These are phyloP conservation scores for Acanthococcus lagerstroemiae DNA, from an alignment of 2,888 invertebrate genomes.

Conservation along the genomic window DNA sequence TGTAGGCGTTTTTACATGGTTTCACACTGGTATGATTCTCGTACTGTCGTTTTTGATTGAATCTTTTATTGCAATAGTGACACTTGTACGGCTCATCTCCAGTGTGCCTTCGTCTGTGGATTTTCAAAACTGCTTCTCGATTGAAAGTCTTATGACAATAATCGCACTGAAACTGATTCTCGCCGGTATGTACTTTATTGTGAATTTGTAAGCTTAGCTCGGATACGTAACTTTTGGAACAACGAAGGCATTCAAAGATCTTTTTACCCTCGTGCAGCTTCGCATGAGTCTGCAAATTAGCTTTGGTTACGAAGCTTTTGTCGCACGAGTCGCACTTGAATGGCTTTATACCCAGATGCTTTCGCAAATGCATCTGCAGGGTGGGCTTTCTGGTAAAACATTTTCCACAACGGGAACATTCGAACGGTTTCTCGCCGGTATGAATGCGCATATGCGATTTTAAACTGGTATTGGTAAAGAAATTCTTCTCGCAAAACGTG, in stretches of 20 bases:
- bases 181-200: slow-evolving; percentile 25
- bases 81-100: slow-evolving; percentile 29
- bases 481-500: slow-evolving; percentile 32
- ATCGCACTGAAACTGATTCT: slow-evolving; percentile 26
- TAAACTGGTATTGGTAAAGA: slow-evolving; percentile 33
- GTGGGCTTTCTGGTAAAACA: slow-evolving; percentile 33
- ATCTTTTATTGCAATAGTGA: slow-evolving; percentile 25
- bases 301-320: slow-evolving; percentile 22
- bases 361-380: slow-evolving; percentile 30
- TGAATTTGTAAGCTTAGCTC: slow-evolving; percentile 26
- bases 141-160: slow-evolving; percentile 26
- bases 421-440: slow-evolving; percentile 33
- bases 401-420: slow-evolving; percentile 32
- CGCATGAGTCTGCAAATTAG: slow-evolving; percentile 24
- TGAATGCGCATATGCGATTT: slow-evolving; percentile 33
- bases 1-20: slow-evolving; percentile 28
- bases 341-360: slow-evolving; percentile 23
- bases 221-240: slow-evolving; percentile 26
- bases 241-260: slow-evolving; percentile 17
- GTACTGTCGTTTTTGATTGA: slow-evolving; percentile 28
- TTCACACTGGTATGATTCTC: slow-evolving; percentile 28
- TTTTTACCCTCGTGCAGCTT: slow-evolving; percentile 20
- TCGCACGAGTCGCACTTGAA: slow-evolving; percentile 24
- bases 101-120: slow-evolving; percentile 22
- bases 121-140: slow-evolving; percentile 23